phyloP scores from a whole-genome alignment of 2,888 invertebrate genomes.

The Amblyteles armatorius region DNA sequence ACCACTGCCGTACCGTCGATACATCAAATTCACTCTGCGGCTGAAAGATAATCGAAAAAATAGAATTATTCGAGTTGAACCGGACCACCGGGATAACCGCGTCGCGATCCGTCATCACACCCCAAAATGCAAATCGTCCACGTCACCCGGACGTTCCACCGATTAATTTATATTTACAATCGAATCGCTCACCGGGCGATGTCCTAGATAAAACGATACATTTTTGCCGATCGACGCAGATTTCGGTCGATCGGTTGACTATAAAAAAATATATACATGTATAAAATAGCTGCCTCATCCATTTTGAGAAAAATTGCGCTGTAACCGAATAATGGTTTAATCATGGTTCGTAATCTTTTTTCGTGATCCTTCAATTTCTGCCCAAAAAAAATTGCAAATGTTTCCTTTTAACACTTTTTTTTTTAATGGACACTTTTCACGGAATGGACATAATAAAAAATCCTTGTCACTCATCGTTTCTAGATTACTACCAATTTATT shows the following conservation, averaged over 20 bases:
- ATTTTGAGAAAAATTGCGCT: not conserved
- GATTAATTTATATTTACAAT: constrained; percentile 42
- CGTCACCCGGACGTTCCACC: not conserved
- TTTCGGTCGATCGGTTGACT: not conserved
- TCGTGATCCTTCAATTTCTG: too few relatives aligned
- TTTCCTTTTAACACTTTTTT: too few relatives aligned
- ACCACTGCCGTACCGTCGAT: constrained; percentile 10
- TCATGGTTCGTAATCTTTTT: too few relatives aligned
- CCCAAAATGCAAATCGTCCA: constrained; percentile 27
- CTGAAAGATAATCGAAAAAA: constrained; percentile 3
- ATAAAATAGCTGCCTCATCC: not conserved
- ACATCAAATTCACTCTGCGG: constrained; percentile 21
- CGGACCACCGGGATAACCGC: constrained; percentile 7
- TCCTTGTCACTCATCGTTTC: too few relatives aligned
- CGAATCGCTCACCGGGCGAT: constrained; percentile 13
- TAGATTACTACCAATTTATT: too few relatives aligned
- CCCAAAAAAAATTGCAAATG: too few relatives aligned
- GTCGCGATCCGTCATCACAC: constrained; percentile 34
- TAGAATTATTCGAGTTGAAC: not conserved
- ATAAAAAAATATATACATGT: not conserved
- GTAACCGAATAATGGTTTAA: too few relatives aligned
- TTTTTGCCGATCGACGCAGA: not conserved
- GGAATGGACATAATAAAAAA: too few relatives aligned
- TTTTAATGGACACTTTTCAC: too few relatives aligned
- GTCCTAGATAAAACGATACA: not conserved